Conservation (phyloP, 2,888 invertebrate species). For the Anodontia alba region DNA sequence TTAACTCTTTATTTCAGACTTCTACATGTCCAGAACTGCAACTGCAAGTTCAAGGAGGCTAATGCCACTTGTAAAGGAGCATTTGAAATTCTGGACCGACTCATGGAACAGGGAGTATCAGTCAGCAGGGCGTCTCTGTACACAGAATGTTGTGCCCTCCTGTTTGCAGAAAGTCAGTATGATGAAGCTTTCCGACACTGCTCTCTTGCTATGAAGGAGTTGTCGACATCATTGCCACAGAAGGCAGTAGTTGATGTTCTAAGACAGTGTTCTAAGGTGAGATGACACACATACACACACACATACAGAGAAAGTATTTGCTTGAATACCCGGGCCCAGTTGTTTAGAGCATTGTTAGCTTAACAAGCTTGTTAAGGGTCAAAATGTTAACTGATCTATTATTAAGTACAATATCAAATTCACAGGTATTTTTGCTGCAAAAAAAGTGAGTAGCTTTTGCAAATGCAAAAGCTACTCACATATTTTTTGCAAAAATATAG, state of each 20-base stretch:
- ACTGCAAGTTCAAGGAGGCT: constrained; percentile 92
- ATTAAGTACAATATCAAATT: too few relatives aligned
- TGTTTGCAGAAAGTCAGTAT: constrained; percentile 94
- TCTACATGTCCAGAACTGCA: constrained; percentile 92
- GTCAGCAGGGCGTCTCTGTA: constrained; percentile 90
- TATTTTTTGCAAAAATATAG: too few relatives aligned
- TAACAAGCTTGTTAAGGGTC: too few relatives aligned
- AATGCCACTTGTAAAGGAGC: constrained; percentile 89
- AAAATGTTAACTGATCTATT: too few relatives aligned
- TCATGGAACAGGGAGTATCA: constrained; percentile 85
- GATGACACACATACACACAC: background rate
- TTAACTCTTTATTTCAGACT: constrained; percentile 89
- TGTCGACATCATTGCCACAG: constrained; percentile 84
- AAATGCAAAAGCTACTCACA: too few relatives aligned
- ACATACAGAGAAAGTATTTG: background rate
- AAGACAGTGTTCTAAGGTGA: constrained; percentile 91
- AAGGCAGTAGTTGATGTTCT: constrained; percentile 90
- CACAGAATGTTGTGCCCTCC: constrained; percentile 93
- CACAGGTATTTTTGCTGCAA: too few relatives aligned
- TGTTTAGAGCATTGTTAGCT: too few relatives aligned
- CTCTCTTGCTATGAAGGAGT: constrained; percentile 90
- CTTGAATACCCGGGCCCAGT: too few relatives aligned
- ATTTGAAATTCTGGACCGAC: constrained; percentile 86
- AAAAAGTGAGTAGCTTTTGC: background rate
- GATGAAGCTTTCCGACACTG: constrained; percentile 92